Base-by-base conservation (phyloP, 2,888 invertebrate species). In the Lithosia quadra region DNA sequence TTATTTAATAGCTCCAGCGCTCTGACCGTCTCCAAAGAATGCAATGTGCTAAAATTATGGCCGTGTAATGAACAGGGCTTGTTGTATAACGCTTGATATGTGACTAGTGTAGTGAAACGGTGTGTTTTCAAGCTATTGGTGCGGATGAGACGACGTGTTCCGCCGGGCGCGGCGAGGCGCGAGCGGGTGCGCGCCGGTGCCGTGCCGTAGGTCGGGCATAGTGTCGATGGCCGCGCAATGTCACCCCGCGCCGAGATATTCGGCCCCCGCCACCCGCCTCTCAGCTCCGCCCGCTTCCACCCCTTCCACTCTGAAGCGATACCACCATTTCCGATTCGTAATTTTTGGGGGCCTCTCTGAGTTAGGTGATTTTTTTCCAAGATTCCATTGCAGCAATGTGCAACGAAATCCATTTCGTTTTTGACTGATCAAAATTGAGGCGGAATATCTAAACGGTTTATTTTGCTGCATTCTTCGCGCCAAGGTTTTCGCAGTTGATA, bases 181-280 rank as follows among this genome's bases (percentile, higher is more conserved):
- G 80, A 84, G 78, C 80, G 84, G 76, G 80, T 74, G 81, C 76
- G 81, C 80, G 84, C 77, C 79, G 84, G 79, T 75, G 87, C 84
- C 84, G 90, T 91, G 88, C 88, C 89, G 91, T 93, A 94, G 93
- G 94, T 94, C 93, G 92, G 91, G 90, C 90, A 91, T 79, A 88
- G 87, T 89, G 93, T 94, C 94, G 92, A 88, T 82, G 93, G 81
- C 91, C 94, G 89, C 83, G 85, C 94, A 93, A 94, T 92, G 94
- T 94, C 94, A 94, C 94, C 94, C 91, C 90, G 90, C 84, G 84
- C 82, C 79, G 86, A 88, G 87, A 90, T 88, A 86, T 90, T 91
- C 88, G 89, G 88, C 88, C 80, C 78, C 81, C 79, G 78, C 83
- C 79, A 77, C 78, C 81, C 79, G 77, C 83, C 78, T 77, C 81